phyloP scores from a whole-genome alignment of 2,888 invertebrate genomes.

The Griposia aprilina region DNA sequence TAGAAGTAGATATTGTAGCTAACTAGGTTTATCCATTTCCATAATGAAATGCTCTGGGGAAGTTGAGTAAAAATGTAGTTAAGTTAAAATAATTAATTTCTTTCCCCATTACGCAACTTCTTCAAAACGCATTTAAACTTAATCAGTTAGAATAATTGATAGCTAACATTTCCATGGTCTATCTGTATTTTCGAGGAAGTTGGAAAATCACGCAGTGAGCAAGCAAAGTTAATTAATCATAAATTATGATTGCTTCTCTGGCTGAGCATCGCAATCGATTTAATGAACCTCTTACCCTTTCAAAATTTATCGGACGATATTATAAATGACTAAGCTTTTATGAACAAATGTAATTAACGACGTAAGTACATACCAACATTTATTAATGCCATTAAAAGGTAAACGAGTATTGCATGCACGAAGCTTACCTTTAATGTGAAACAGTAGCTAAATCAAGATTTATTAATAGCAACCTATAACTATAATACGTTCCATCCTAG shows the following conservation, averaged over 20 bases:
- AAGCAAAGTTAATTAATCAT: conserved; percentile 77
- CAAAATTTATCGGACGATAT: conserved; percentile 71
- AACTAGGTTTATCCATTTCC: conserved; percentile 8
- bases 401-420: not conserved
- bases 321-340: conserved; percentile 69
- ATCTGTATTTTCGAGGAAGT: conserved; percentile 53
- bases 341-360: conserved; percentile 52
- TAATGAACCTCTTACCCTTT: conserved; percentile 74
- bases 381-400: conserved; percentile 3
- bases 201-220: conserved; percentile 68
- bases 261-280: conserved; percentile 77
- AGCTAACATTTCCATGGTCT: conserved; percentile 45
- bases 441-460: conserved; percentile 17
- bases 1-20: not conserved
- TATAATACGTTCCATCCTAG: conserved; percentile 69
- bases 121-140: conserved; percentile 46
- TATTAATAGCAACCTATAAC: conserved; percentile 36
- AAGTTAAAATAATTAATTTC: conserved; percentile 24
- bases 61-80: conserved; percentile 11
- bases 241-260: conserved; percentile 76
- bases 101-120: conserved; percentile 23
- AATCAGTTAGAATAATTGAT: conserved; percentile 55
- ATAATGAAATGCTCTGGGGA: conserved; percentile 11
- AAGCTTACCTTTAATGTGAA: conserved; percentile 7
- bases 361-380: not conserved